Base-by-base conservation (phyloP, 2,113 vertebrate genomes). In the Lepus americanus region DNA sequence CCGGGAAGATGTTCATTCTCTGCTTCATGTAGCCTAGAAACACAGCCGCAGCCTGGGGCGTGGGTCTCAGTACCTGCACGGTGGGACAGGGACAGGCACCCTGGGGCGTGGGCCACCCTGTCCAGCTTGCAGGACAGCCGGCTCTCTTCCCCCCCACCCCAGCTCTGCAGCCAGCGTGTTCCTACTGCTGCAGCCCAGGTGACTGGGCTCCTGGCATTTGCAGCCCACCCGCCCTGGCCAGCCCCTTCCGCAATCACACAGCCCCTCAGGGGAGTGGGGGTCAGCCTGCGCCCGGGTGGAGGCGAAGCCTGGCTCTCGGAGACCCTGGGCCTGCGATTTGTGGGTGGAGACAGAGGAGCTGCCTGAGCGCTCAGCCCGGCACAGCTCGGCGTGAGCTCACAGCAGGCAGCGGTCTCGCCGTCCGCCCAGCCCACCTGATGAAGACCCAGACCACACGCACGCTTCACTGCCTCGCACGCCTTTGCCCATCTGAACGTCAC, bases 331-430 rank as follows among this genome's bases (percentile, higher is more conserved):
- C 55, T 33, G 67, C 39, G n/a, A 17, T 51, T 19, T 69, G 39
- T 61, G 8, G 6, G 67, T 0, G 11, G 36, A 59, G 61, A 67
- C 67, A 0, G 9, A 23, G 51, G 2, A 29, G 36, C 66, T 8
- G 0, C 51, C 1, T 12, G 39, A 8, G 9, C 2, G 6, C n/a
- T 51, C 36, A 2, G 2, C 8, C 4, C 55, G 3, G 36, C 16
- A 19, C 6, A 17, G 33, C n/a, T 12, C 27, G 0, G 36, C 1
- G 1, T 49, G 0, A 9, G 85, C 55, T 49, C 53, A 9, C 0
- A 14, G 53, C 27, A 5, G 3, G 9, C 0, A 9, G 27, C 36
- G 3, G 11, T 9, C 22, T 27, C 44, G 44, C 44, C 44, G 6
- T 6, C 20, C n/a, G 64, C 31, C 44, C 20, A 6, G 66, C 36